Conservation (phyloP, 2,113 vertebrate genomes). For the Gnathonemus longibarbis region DNA sequence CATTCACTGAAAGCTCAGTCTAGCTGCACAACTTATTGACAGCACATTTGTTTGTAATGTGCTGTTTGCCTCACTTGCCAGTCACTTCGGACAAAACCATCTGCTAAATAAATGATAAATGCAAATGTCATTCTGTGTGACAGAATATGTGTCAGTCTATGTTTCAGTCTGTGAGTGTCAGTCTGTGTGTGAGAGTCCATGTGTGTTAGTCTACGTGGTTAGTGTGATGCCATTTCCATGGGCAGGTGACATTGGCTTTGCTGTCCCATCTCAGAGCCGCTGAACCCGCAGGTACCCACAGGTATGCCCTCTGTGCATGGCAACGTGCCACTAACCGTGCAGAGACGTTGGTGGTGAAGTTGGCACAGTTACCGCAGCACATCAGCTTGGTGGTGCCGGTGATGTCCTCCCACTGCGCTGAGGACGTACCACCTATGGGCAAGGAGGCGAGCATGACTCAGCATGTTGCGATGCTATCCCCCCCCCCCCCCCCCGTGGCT, state of each 20-base stretch:
- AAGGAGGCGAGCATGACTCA: neutral
- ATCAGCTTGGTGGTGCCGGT: slow-evolving; percentile 93
- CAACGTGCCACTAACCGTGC: slow-evolving; percentile 72
- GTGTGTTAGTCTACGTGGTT: neutral
- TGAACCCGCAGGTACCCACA: neutral
- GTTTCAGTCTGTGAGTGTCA: neutral
- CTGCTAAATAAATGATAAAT: neutral
- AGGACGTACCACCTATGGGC: slow-evolving; percentile 79
- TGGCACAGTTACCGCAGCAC: slow-evolving; percentile 86
- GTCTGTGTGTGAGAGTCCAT: neutral
- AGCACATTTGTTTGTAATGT: neutral
- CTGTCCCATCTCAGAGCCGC: neutral
- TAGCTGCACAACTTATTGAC: neutral
- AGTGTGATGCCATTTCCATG: neutral
- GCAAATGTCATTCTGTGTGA: neutral
- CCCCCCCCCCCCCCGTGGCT: neutral
- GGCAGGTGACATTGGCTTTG: neutral
- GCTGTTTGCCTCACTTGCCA: neutral
- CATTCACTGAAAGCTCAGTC: neutral
- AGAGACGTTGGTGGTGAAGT: slow-evolving; percentile 96
- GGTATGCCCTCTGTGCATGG: neutral
- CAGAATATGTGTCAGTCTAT: neutral
- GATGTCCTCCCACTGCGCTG: slow-evolving; percentile 98
- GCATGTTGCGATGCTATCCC: neutral
- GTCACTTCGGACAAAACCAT: neutral